phyloP scores from a whole-genome alignment of 2,888 invertebrate species.

The Slavum lentiscoides region DNA sequence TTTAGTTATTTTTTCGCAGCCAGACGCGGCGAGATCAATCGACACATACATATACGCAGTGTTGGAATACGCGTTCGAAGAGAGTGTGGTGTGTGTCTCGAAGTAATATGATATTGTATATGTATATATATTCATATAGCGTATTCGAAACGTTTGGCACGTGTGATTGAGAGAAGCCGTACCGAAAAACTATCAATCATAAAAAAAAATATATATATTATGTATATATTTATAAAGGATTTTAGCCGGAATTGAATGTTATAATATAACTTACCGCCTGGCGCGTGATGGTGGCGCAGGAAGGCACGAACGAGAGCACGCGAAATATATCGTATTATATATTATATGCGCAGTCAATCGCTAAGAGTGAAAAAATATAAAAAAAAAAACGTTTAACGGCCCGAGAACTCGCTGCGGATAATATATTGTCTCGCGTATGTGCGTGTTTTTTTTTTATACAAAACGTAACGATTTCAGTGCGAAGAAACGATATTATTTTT shows the following conservation, averaged over 20 bases:
- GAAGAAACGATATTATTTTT: slow-evolving; percentile 30
- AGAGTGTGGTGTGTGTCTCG: not conserved
- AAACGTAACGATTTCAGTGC: not conserved
- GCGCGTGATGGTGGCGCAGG: not conserved
- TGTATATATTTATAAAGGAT: too few relatives aligned
- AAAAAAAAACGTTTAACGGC: slow-evolving; percentile 41
- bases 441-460: not conserved
- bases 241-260: too few relatives aligned
- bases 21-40: slow-evolving; percentile 2
- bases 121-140: slow-evolving; percentile 43
- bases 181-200: slow-evolving; percentile 49
- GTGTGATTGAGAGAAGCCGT: slow-evolving; percentile 41
- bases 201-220: slow-evolving; percentile 1
- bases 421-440: slow-evolving; percentile 25
- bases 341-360: slow-evolving; percentile 13
- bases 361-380: slow-evolving; percentile 14
- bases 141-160: slow-evolving; percentile 35
- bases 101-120: slow-evolving; percentile 9
- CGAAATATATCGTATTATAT: too few relatives aligned
- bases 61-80: not conserved
- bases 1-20: not conserved
- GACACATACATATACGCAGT: not conserved
- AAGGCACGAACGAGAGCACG: not conserved
- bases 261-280: not conserved
- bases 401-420: slow-evolving; percentile 22